phyloP scores from a whole-genome alignment of 2,797 vertebrate genomes.

The Darevskia nairensis region DNA sequence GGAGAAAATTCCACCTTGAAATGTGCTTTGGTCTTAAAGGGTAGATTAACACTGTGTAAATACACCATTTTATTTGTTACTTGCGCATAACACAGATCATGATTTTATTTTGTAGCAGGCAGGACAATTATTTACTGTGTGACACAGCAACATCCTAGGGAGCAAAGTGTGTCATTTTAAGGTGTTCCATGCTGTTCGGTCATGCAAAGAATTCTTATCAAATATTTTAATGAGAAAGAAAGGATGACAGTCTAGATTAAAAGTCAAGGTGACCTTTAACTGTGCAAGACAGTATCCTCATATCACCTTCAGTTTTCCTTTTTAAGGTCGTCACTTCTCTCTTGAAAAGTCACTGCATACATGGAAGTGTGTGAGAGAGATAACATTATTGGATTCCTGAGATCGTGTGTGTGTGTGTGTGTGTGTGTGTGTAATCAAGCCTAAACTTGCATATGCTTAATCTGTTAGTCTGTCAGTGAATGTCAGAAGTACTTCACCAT shows the following conservation, averaged over 20 bases:
- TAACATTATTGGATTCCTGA: neutral
- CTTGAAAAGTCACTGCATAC: slow-evolving; percentile 54
- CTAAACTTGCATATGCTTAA: neutral
- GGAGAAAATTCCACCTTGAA: slow-evolving; percentile 43
- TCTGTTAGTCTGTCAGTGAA: neutral
- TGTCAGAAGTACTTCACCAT: neutral
- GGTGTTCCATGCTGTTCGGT: slow-evolving; percentile 70
- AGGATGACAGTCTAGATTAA: slow-evolving; percentile 73
- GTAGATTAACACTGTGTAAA: slow-evolving; percentile 31
- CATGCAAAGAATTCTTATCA: slow-evolving; percentile 82
- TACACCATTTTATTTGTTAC: slow-evolving; percentile 50
- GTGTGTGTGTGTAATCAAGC: neutral
- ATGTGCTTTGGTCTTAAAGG: slow-evolving; percentile 27
- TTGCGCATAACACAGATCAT: slow-evolving; percentile 49
- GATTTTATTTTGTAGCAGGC: slow-evolving; percentile 55
- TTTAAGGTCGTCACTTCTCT: slow-evolving; percentile 66
- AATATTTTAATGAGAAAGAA: slow-evolving; percentile 82
- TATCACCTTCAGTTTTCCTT: slow-evolving; percentile 59
- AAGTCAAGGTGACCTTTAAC: slow-evolving; percentile 80
- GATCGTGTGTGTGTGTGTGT: neutral
- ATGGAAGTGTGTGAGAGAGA: neutral
- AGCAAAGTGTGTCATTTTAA: slow-evolving; percentile 65
- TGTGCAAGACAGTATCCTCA: slow-evolving; percentile 65
- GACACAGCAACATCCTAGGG: slow-evolving; percentile 57
- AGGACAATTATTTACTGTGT: slow-evolving; percentile 61